Percentiles rank a stretch among this genome's conserved stretches.
Evolutionary conservation across 2,113 vertebrate species (phyloP).

Genomic region (Saimiri boliviensis): DNA sequence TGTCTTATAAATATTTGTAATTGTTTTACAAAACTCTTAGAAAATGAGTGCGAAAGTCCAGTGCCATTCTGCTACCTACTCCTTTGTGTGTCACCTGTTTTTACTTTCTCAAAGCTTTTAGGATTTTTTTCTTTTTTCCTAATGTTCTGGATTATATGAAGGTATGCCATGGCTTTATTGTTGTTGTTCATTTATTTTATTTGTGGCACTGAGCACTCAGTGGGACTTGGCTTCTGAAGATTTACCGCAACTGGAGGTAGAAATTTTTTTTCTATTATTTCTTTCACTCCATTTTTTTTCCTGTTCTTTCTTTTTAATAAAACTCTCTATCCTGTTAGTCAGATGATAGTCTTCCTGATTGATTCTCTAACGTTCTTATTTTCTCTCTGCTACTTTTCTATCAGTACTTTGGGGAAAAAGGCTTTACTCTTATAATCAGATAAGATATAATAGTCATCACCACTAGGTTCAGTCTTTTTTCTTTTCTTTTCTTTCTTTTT

Average conservation of each 20-base stretch:
- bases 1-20: background rate
- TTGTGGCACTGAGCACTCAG: background rate
- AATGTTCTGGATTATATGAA: background rate
- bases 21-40: constrained; percentile 1
- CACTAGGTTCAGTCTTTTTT: background rate
- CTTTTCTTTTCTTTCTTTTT: too few relatives aligned
- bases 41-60: background rate
- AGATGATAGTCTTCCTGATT: background rate
- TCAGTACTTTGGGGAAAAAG: background rate
- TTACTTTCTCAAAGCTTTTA: background rate
- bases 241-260: background rate
- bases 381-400: background rate
- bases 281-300: background rate
- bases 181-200: background rate
- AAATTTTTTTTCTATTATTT: background rate
- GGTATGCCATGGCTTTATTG: background rate
- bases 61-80: background rate
- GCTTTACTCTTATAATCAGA: background rate
- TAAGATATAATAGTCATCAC: background rate
- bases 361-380: background rate
- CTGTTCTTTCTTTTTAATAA: too few relatives aligned
- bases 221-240: background rate
- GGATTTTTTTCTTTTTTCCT: background rate
- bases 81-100: background rate
- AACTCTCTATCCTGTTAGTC: background rate